Percentiles rank a stretch among this genome's conserved stretches.
Evolutionary conservation across 2,797 vertebrate species (phyloP).

Genomic region (Clarias fuscus): DNA sequence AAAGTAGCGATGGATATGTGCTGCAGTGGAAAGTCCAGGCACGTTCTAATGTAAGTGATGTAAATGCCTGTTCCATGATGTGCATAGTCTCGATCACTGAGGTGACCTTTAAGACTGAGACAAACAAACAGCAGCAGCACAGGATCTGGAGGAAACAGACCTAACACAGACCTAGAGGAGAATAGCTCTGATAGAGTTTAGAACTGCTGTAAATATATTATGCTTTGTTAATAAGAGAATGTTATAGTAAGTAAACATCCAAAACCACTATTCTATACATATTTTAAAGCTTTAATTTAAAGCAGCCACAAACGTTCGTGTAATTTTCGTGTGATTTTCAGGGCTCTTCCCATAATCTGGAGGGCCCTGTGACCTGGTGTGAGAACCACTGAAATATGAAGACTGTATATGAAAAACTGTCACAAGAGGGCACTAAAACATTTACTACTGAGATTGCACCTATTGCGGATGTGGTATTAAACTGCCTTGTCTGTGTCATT

Average conservation of each 20-base stretch:
- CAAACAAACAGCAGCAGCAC: constrained; percentile 8
- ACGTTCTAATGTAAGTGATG: not conserved
- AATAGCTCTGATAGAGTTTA: not conserved
- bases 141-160: constrained; percentile 9
- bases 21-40: not conserved
- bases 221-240: not conserved
- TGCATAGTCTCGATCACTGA: constrained; percentile 22
- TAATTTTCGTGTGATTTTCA: not conserved
- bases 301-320: not conserved
- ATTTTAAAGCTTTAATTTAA: not conserved
- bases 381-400: not conserved
- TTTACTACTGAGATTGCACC: not conserved
- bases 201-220: not conserved
- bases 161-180: not conserved
- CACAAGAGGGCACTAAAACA: constrained; percentile 44
- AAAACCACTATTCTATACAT: not conserved
- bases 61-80: constrained; percentile 14
- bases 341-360: not conserved
- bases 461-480: not conserved
- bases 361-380: not conserved
- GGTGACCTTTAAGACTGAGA: constrained; percentile 32
- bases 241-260: not conserved
- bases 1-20: not conserved
- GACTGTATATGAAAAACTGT: constrained; percentile 6
- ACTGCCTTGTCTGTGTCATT: not conserved